phyloP scores from a whole-genome alignment of 2,797 vertebrate species.

The Apodemus agrarius region DNA sequence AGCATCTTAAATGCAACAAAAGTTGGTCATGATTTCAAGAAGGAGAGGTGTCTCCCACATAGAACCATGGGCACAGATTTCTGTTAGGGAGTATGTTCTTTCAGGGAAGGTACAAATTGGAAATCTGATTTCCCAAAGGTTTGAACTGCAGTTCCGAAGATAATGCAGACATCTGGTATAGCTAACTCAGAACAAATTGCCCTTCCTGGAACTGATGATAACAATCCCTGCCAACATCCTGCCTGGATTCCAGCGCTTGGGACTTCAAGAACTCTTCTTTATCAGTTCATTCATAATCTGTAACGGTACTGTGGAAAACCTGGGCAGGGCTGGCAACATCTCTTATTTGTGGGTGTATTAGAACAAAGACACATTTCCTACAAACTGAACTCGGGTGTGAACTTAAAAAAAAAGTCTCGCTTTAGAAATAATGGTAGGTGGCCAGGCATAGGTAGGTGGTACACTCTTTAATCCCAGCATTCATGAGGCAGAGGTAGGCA shows the following conservation, averaged over 20 bases:
- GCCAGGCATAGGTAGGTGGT: background rate
- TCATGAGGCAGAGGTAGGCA: background rate
- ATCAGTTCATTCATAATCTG: background rate
- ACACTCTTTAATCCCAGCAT: background rate
- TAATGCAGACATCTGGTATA: background rate
- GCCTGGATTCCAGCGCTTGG: background rate
- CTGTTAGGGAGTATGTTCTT: conserved; percentile 57
- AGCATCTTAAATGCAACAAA: conserved; percentile 10
- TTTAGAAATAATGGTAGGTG: conserved; percentile 70
- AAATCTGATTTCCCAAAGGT: conserved; percentile 7
- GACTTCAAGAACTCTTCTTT: background rate
- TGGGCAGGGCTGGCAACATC: conserved; percentile 57
- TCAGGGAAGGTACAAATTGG: conserved; percentile 64
- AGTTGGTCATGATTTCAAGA: conserved; percentile 57
- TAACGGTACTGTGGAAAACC: conserved; percentile 46
- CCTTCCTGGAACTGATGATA: background rate
- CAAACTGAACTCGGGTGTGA: conserved; percentile 71
- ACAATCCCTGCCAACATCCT: background rate
- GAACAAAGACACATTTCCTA: conserved; percentile 80
- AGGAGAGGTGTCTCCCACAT: background rate
- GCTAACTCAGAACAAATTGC: background rate
- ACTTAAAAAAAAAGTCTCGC: conserved; percentile 61
- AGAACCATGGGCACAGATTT: background rate
- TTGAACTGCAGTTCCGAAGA: background rate
- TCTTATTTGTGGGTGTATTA: conserved; percentile 66